Percentiles rank a stretch among this genome's conserved stretches.
These are phyloP conservation scores for Cabera pusaria DNA, from an alignment of 2,888 invertebrate genomes.

Conservation along the genomic window DNA sequence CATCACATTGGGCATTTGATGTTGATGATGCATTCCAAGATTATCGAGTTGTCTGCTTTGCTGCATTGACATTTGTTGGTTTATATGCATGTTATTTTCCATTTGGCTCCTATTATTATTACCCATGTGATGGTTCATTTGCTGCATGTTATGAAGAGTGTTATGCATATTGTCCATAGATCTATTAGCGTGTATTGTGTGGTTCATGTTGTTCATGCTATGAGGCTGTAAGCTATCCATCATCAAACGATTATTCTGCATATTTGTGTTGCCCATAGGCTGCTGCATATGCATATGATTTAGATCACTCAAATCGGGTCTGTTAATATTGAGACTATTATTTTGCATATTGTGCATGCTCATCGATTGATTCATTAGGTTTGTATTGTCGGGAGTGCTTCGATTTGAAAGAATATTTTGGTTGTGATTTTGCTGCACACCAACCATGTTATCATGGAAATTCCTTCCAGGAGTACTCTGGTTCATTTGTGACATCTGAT, in stretches of 20 bases:
- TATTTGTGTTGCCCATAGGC: constrained; percentile 42
- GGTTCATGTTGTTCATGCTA: constrained; percentile 63
- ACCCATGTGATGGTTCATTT: constrained; percentile 70
- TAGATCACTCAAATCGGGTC: constrained; percentile 63
- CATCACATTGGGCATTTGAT: constrained; percentile 75
- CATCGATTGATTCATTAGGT: constrained; percentile 68
- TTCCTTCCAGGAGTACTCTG: constrained; percentile 56
- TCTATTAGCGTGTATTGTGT: constrained; percentile 70
- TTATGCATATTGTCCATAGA: constrained; percentile 72
- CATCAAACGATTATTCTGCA: constrained; percentile 74
- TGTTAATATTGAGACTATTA: constrained; percentile 62
- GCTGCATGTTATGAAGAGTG: constrained; percentile 69
- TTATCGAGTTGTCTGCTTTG: constrained; percentile 72
- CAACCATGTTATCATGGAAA: constrained; percentile 68
- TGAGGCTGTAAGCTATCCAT: constrained; percentile 74
- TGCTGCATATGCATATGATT: constrained; percentile 77
- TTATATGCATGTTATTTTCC: constrained; percentile 69
- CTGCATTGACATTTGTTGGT: constrained; percentile 70
- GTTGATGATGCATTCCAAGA: constrained; percentile 68
- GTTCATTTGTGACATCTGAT: constrained; percentile 65
- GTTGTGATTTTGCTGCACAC: constrained; percentile 60
- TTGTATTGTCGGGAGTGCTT: constrained; percentile 62
- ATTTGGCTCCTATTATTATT: constrained; percentile 60
- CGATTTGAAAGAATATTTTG: constrained; percentile 66
- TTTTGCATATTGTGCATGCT: constrained; percentile 65